Conservation (phyloP, 2,797 vertebrate genomes). For the Poeciliopsis gracilis region DNA sequence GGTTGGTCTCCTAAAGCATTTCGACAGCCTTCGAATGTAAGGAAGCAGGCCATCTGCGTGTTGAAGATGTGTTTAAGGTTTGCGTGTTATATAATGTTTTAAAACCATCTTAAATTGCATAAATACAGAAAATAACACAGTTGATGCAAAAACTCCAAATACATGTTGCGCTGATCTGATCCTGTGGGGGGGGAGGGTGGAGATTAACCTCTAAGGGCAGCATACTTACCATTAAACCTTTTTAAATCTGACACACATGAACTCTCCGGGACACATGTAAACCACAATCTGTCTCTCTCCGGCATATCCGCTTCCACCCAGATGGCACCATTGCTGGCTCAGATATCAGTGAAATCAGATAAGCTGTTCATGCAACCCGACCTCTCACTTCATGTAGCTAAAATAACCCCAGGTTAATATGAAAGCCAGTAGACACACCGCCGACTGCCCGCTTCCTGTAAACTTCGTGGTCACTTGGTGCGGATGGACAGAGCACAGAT, state of each 20-base stretch:
- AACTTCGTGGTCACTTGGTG: conserved; percentile 19
- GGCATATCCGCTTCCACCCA: conserved; percentile 18
- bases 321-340: conserved; percentile 5
- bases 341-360: conserved; percentile 26
- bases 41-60: background rate
- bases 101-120: conserved; percentile 18
- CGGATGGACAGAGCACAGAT: conserved; percentile 6
- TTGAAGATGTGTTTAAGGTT: background rate
- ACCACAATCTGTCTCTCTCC: conserved; percentile 65
- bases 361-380: conserved; percentile 10
- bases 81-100: conserved; percentile 13
- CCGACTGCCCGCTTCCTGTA: conserved; percentile 2
- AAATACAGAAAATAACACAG: conserved; percentile 19
- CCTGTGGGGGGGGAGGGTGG: conserved; percentile 32
- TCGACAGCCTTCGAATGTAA: background rate
- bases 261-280: conserved; percentile 60
- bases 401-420: conserved; percentile 9
- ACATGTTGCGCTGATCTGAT: conserved; percentile 58
- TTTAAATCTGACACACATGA: conserved; percentile 70
- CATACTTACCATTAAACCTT: conserved; percentile 74
- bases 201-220: conserved; percentile 72
- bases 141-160: conserved; percentile 38
- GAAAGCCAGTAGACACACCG: background rate
- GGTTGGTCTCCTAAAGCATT: background rate
- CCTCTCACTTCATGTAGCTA: conserved; percentile 2